Base-by-base conservation (phyloP, 2,888 invertebrate genomes). In the Bugula neritina region DNA sequence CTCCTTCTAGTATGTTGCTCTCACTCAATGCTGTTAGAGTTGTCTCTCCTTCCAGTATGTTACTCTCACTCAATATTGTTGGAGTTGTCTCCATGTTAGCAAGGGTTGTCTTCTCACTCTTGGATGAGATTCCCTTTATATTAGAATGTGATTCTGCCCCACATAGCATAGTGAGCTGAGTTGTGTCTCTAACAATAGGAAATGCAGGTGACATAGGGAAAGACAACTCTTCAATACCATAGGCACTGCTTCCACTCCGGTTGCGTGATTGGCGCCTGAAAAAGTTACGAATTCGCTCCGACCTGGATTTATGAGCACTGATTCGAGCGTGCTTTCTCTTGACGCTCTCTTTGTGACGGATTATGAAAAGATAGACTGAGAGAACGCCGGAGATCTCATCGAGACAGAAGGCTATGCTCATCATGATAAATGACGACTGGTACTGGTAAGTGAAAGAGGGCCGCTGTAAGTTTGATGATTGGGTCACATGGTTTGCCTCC, bases 321-420 rank as follows among this genome's bases (percentile, higher is more conserved):
- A 63, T 27, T 29, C 63, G 21, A 2, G 29, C 34, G n/a, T 63
- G 63, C 31, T 31, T 21, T 13, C 63, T 27, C 31, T 63, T 25
- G 3, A 63, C 34, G 13, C 31, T 31, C 31, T 70, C 54, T 29
- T 54, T 70, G 70, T 70, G 70, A 23, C 54, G 70, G 25, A 54
- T 70, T 10, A 70, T 70, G 29, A 70, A 70, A 25, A 70, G 54
- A 31, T 70, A 70, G 29, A 70, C 70, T 5, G 52, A 54, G 70
- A 70, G 27, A 27, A 70, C 70, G 5, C 70, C 70, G 2, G 70
- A 43, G n/a, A 70, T 17, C 70, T 70, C 70, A 54, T 54, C 70
- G 5, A 54, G 27, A 54, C n/a, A 27, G 31, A 70, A 70, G 10
- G 70, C 43, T 23, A 54, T 23, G 70, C 3, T 54, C 25, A 70